Base-by-base conservation (phyloP, 2,888 invertebrate genomes). In the Cerceris rybyensis region DNA sequence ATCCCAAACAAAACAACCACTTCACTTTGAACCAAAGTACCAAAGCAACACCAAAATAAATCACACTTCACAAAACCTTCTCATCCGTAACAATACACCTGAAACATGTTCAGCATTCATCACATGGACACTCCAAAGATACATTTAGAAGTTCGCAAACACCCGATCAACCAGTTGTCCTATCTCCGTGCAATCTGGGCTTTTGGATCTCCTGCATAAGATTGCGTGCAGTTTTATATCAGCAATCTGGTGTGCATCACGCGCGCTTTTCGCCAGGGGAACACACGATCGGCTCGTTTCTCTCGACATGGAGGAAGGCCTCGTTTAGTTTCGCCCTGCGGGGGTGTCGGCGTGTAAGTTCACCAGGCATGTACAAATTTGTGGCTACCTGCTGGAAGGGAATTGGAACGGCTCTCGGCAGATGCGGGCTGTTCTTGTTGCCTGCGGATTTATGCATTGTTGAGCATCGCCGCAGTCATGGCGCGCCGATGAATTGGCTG, bases 331-430 rank as follows among this genome's bases (percentile, higher is more conserved):
- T n/a, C 9, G 7, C 17, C 13, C 46, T 14, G 66, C 65, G 70
- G 67, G 79, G 79, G 43, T 59, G 70, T 58, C 69, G 63, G 49
- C 50, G 60, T 46, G 49, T 39, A 60, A 52, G 54, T 52, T 70
- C 61, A 54, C 11, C 60, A 55, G 68, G 54, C 50, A 59, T 39
- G 66, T 75, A 85, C 83, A 84, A 84, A 84, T 84, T 83, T 83
- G 80, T 78, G 78, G 83, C 83, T 85, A 84, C 78, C 85, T 78
- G 83, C 81, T 74, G 66, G 64, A 70, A 50, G 16, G 59, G 68
- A 68, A 81, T 75, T 75, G 14, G 28, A 28, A 4, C 39, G 54
- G 67, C 54, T 49, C 52, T 41, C 55, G 46, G 16, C 67, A 63
- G 72, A 57, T 52, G 59, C 49, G 28, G 41, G 60, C 52, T 75